phyloP scores from a whole-genome alignment of 2,797 vertebrate species.

The Poliocrania exsul region DNA sequence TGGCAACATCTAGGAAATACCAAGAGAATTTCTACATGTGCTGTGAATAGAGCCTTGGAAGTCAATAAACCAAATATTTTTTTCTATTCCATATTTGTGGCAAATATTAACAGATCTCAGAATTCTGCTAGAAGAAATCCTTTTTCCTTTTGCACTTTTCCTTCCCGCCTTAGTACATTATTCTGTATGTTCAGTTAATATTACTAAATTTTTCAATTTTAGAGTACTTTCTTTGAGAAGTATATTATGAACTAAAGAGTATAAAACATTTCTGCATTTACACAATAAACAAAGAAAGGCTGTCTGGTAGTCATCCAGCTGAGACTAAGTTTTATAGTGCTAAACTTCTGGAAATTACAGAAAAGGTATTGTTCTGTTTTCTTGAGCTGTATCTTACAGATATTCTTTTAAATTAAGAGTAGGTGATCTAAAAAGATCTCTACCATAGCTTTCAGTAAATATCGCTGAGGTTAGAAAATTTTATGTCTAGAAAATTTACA shows the following conservation, averaged over 20 bases:
- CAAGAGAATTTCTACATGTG: background rate
- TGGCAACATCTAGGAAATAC: background rate
- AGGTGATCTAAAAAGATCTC: background rate
- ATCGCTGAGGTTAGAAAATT: background rate
- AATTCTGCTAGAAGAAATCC: background rate
- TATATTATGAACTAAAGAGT: background rate
- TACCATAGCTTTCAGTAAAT: background rate
- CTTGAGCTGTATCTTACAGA: background rate
- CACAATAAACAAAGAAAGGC: background rate
- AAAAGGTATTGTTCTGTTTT: background rate
- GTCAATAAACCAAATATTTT: background rate
- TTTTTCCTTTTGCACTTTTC: background rate
- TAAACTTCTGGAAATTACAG: background rate
- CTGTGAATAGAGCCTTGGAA: background rate
- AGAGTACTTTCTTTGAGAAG: background rate
- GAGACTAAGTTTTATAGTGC: background rate
- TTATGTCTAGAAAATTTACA: background rate
- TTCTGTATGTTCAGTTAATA: background rate
- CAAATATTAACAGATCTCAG: background rate
- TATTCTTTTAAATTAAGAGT: background rate
- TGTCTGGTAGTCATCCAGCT: background rate
- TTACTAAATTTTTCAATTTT: background rate
- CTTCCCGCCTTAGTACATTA: background rate
- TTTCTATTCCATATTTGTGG: background rate
- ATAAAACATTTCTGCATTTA: background rate